Evolutionary conservation across 2,888 invertebrate species (phyloP), one percentile per base, ranked within the genome.

Genomic region (Andrena bicolor): DNA sequence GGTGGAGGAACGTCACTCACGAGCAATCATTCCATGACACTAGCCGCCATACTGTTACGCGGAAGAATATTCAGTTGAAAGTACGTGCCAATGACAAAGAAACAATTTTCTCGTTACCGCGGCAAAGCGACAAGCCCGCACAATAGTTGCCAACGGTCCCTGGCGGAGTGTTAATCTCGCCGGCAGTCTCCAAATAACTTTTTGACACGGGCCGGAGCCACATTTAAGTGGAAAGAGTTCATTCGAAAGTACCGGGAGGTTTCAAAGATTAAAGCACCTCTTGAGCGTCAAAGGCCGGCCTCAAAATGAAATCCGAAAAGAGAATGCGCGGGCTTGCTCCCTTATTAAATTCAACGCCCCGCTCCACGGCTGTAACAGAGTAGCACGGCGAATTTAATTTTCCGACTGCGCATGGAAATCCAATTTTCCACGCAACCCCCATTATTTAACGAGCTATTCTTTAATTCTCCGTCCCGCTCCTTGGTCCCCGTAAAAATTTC

Each of bases 221-320:
- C 64, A 49, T 70, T 70, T 41, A 80, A 80, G 51, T 32, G 65
- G 70, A 60, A 65, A 65, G 60, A 80, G 80, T 80, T 80, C 80
- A 70, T 80, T 80, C 49, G 60, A 35, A 80, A 64, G 41, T 35
- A 71, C 23, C 49, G 49, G 70, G 65, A 35, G 30, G 68, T 80
- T 70, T 65, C 70, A 80, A 80, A 80, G 80, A 80, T 80, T 80
- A 80, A 80, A 80, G 80, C 70, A 51, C 70, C 80, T 53, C 80
- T 80, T 66, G 71, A 80, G 70, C 80, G 53, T 80, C 80, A 80
- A 80, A 80, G 80, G 51, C 23, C 7, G 26, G 51, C 53, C 26
- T 51, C 65, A 60, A 60, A 65, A 80, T 66, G 71, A 80, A 80
- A 80, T 80, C 80, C 80, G 80, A 65, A 80, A 80, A 80, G 65